A percentile compares a stretch with the other conserved stretches of the same genome.
Conservation (phyloP, 2,797 vertebrate genomes). For the Danio tinwini region DNA sequence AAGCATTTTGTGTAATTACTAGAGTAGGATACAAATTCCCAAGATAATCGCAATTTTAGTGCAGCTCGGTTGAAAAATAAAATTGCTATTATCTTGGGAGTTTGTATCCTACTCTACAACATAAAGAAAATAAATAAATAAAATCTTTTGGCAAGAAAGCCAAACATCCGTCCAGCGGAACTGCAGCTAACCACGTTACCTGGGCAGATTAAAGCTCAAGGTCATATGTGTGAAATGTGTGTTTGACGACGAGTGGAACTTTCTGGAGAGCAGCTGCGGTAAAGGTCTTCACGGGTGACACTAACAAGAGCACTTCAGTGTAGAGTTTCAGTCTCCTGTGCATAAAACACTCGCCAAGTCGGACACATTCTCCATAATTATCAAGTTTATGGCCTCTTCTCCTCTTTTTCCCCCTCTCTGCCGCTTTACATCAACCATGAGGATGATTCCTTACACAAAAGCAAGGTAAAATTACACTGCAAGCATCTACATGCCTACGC, state of each 20-base stretch:
- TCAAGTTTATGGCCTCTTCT: constrained; percentile 54
- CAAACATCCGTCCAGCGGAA: constrained; percentile 7
- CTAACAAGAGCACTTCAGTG: constrained; percentile 43
- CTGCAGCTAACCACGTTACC: neutral
- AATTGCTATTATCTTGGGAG: neutral
- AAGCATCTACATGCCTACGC: constrained; percentile 73
- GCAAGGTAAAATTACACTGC: constrained; percentile 74
- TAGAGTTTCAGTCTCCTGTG: constrained; percentile 44
- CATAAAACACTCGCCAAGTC: constrained; percentile 53
- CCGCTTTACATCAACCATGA: constrained; percentile 24
- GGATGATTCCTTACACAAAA: constrained; percentile 50
- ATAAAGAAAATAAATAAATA: neutral
- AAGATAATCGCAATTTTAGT: no score
- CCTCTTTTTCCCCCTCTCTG: constrained; percentile 44
- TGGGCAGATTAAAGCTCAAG: constrained; percentile 32
- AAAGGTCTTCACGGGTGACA: constrained; percentile 9
- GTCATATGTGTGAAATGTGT: neutral
- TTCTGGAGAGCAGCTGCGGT: constrained; percentile 52
- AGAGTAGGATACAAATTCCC: no score
- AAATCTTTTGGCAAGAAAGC: neutral
- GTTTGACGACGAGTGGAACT: constrained; percentile 30
- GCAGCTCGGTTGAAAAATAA: neutral
- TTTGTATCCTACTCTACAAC: neutral
- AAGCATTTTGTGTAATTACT: no score
- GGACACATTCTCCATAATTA: constrained; percentile 59